phyloP scores from a whole-genome alignment of 37 sponge, comb jelly and placozoan genomes.

The Agelas oroides region DNA sequence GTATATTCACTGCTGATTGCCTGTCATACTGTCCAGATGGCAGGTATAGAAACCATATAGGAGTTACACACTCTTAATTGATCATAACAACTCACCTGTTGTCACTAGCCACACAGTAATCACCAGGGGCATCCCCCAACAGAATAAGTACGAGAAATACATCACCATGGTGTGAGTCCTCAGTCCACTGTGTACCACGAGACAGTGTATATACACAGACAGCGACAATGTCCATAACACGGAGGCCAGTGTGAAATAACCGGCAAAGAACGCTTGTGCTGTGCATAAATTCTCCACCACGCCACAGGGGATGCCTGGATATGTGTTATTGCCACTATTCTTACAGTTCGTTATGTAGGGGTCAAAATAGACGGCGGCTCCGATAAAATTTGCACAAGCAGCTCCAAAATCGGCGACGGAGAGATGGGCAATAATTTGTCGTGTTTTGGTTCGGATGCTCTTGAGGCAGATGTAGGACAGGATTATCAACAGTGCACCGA shows the following conservation, averaged over 20 bases:
- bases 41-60: too few species aligned
- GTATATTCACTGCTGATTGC: too few species aligned
- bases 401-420: conserved; percentile 78
- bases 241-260: conserved; percentile 61
- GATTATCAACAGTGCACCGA: conserved; percentile 68
- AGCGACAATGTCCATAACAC: conserved; percentile 72
- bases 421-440: conserved; percentile 74
- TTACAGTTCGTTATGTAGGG: conserved; percentile 29
- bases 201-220: conserved; percentile 61
- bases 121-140: conserved; percentile 67
- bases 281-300: conserved; percentile 33
- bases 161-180: conserved; percentile 20
- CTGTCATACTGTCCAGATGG: too few species aligned
- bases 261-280: conserved; percentile 72
- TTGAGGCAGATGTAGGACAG: conserved; percentile 62
- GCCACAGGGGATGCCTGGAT: conserved; percentile 26
- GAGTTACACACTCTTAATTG: too few species aligned
- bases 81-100: conserved; percentile 20
- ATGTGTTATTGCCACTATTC: neutral
- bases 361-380: conserved; percentile 64
- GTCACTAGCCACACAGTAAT: conserved; percentile 53
- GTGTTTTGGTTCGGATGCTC: conserved; percentile 53
- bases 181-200: conserved; percentile 3
- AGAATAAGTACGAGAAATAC: conserved; percentile 25
- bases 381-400: conserved; percentile 64